Evolutionary conservation across 1,140 invertebrate genomes (phyloP).

Genomic region (Lepidurus packardi): DNA sequence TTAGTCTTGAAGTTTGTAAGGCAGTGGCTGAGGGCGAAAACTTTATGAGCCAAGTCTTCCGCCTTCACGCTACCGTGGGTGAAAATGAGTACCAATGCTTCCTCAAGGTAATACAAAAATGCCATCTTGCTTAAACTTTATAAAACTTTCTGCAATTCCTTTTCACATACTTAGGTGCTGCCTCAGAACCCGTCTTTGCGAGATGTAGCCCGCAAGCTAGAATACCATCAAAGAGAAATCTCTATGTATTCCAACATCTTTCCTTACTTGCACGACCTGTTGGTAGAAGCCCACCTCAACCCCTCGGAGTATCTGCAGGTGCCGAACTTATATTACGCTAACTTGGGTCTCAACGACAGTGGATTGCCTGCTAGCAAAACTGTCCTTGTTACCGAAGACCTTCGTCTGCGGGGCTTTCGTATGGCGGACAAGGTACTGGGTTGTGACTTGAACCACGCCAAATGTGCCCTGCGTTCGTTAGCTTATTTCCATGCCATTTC

Average conservation of each 20-base stretch:
- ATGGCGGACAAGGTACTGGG: constrained; percentile 29
- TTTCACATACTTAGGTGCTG: neutral
- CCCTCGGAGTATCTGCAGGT: neutral
- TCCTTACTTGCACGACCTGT: neutral
- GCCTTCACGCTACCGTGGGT: neutral
- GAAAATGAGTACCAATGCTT: neutral
- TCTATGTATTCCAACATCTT: neutral
- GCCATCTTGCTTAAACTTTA: neutral
- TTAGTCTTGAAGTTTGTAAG: neutral
- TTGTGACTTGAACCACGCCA: constrained; percentile 31
- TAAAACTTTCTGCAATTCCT: neutral
- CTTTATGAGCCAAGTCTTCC: neutral
- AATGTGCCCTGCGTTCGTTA: constrained; percentile 21
- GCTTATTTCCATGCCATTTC: constrained; percentile 32
- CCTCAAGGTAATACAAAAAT: neutral
- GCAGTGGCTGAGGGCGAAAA: neutral
- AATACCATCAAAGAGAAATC: neutral
- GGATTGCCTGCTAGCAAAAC: constrained; percentile 1
- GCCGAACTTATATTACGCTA: neutral
- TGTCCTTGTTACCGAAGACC: constrained; percentile 30
- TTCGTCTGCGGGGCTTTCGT: constrained; percentile 7
- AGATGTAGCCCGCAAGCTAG: neutral
- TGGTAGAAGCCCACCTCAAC: neutral
- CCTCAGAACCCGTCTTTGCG: constrained; percentile 2
- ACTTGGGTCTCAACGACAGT: neutral